Percentiles rank a stretch among this genome's conserved stretches.
Conservation (phyloP, 1,140 invertebrate species). For the Ericerus pela region DNA sequence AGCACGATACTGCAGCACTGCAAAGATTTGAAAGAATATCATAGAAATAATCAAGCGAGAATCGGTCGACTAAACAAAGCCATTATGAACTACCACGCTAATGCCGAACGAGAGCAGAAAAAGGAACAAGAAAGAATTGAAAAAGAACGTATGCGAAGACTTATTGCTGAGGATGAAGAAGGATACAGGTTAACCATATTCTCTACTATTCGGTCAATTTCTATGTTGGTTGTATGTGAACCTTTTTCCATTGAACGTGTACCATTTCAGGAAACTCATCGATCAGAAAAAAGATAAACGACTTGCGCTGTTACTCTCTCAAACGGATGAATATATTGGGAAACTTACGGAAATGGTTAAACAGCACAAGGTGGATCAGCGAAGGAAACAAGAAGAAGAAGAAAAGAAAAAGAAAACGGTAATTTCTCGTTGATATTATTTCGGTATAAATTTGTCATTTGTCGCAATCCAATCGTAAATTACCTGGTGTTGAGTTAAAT, state of each 20-base stretch:
- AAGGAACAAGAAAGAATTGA: conserved; percentile 98
- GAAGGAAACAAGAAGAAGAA: conserved; percentile 67
- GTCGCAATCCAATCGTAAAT: no score
- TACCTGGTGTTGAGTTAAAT: no score
- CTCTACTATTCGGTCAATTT: no score
- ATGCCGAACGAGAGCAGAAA: conserved; percentile 96
- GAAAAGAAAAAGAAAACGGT: conserved; percentile 45
- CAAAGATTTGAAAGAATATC: conserved; percentile 95
- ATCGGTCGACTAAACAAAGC: conserved; percentile 85
- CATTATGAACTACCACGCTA: conserved; percentile 89
- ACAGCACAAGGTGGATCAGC: conserved; percentile 80
- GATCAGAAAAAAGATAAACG: conserved; percentile 99
- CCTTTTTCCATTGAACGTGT: no score
- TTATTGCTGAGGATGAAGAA: conserved; percentile 95
- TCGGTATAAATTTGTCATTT: no score
- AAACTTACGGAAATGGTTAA: conserved; percentile 94
- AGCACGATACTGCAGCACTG: conserved; percentile 89
- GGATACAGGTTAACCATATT: conserved; percentile 53
- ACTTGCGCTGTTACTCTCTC: conserved; percentile 86
- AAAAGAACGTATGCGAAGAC: conserved; percentile 92
- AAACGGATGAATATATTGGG: conserved; percentile 97
- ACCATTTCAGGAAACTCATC: conserved; percentile 75
- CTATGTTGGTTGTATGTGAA: no score
- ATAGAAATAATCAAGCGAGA: conserved; percentile 79
- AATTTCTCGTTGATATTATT: background rate